Base-by-base conservation (phyloP, 2,797 vertebrate genomes). In the Acanthurus tractus region DNA sequence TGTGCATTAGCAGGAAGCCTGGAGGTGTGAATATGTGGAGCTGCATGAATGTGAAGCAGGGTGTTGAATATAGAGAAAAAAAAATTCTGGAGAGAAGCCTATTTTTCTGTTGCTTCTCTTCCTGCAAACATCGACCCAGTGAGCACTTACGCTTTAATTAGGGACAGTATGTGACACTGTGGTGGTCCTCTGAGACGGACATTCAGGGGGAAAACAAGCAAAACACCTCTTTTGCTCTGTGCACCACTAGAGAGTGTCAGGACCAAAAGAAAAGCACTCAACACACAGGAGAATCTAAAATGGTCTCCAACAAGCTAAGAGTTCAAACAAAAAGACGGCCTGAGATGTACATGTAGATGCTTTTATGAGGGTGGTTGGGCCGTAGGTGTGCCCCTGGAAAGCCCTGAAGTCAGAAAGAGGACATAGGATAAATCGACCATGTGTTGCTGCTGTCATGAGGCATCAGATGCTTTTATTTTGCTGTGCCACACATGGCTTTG, bases 141-240 rank as follows among this genome's bases (percentile, higher is more conserved):
- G 56, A 55, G 78, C 73, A 73, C 36, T 63, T 75, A n/a, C 25
- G 58, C 54, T 54, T 79, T 88, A 88, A 88, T 88, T 82, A 75
- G 59, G 50, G 48, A 72, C 64, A 73, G 9, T n/a, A n/a, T 82
- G 64, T 73, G 67, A 77, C 50, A 73, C 34, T 18, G 54, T 38
- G 53, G 29, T 2, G 3, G 56, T 80, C 86, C 74, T 62, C 17
- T 29, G 87, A 84, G 89, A 87, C 3, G 0, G 17, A 44, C 23
- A 9, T 9, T 9, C 11, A 40, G 38, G 48, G 23, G 9, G 23
- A 70, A 66, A 76, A 71, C 53, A 80, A 67, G 56, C 8, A 63
- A 25, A 74, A 55, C 44, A 64, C 52, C 49, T 23, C 66, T 7
- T 48, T 46, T 25, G 10, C 62, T 59, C 6, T 40, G 1, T 23